phyloP scores from a whole-genome alignment of 1,140 invertebrate genomes.

The Leptopilina clavipes region DNA sequence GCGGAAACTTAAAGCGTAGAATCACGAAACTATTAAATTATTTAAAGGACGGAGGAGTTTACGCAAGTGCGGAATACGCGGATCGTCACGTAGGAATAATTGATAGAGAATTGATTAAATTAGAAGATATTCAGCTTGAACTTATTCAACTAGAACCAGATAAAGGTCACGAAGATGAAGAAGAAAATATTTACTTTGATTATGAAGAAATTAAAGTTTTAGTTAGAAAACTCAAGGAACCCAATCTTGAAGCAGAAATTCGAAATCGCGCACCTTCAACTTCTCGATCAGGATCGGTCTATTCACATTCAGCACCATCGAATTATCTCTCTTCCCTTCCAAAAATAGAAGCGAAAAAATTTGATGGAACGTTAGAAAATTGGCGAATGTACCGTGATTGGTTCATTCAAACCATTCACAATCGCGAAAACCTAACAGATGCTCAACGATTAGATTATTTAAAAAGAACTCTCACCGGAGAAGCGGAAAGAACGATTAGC shows the following conservation, averaged over 20 bases:
- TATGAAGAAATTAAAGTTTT: conserved; percentile 7
- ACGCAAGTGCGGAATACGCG: background rate
- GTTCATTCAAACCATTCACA: conserved; percentile 55
- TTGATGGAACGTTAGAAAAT: conserved; percentile 51
- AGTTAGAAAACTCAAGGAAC: background rate
- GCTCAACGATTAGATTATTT: conserved; percentile 56
- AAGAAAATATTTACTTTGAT: background rate
- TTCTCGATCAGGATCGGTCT: background rate
- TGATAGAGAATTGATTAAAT: background rate
- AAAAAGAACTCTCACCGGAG: conserved; percentile 46
- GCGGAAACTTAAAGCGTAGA: background rate
- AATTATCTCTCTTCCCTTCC: conserved; percentile 2
- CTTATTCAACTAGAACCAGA: background rate
- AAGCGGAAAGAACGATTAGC: conserved; percentile 42
- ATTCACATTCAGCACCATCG: background rate
- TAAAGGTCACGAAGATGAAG: background rate
- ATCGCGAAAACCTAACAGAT: conserved; percentile 48
- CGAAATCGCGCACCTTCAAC: background rate
- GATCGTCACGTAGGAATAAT: background rate
- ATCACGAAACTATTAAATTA: conserved; percentile 1
- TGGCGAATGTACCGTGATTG: conserved; percentile 59
- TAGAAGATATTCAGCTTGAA: background rate
- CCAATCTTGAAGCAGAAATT: background rate
- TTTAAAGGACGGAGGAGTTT: background rate
- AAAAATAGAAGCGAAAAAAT: conserved; percentile 45